Base-by-base conservation (phyloP, 2,797 vertebrate genomes). In the Liasis olivaceus region DNA sequence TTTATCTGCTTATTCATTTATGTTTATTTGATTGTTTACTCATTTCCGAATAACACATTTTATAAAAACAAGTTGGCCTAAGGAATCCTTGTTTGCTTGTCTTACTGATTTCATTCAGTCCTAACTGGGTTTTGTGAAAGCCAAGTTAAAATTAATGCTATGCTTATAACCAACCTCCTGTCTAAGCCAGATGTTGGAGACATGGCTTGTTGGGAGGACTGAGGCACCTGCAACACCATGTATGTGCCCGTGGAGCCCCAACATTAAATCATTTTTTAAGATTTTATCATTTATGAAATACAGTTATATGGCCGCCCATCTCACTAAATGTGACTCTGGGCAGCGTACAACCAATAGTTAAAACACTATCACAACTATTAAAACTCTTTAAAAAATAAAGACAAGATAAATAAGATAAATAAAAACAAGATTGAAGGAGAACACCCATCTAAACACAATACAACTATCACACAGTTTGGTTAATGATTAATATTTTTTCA, bases 151-250 rank as follows among this genome's bases (percentile, higher is more conserved):
- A 93, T 26, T 20, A 84, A 72, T 12, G 26, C 7, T 47, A 60
- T 13, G 0, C 2, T 77, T 24, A 59, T 22, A 31, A 0, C 2
- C 3, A 7, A 42, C 2, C 56, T 88, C 6, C 28, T 47, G 15
- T 69, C 31, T 47, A 56, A 87, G 15, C 17, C 20, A 81, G 36
- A 77, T 77, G 36, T 2, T 77, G 72, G 36, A 24, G 3, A 9
- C 72, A 81, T 81, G 36, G 11, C 20, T 81, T 47, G 3, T 81
- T 81, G 12, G 9, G 36, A 81, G 36, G 72, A 14, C 31, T 69
- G 66, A 69, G n/a, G 5, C 20, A 47, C 3, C 36, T 47, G 72
- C 20, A 81, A 81, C 20, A 81, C 42, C 20, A 8, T 42, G 7
- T 77, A 42, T 42, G 8, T 42, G 72, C 8, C 72, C 36, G 3